Evolutionary conservation across 2,888 invertebrate species (phyloP), one percentile per base, ranked within the genome.

Genomic region (Eilema caniola): DNA sequence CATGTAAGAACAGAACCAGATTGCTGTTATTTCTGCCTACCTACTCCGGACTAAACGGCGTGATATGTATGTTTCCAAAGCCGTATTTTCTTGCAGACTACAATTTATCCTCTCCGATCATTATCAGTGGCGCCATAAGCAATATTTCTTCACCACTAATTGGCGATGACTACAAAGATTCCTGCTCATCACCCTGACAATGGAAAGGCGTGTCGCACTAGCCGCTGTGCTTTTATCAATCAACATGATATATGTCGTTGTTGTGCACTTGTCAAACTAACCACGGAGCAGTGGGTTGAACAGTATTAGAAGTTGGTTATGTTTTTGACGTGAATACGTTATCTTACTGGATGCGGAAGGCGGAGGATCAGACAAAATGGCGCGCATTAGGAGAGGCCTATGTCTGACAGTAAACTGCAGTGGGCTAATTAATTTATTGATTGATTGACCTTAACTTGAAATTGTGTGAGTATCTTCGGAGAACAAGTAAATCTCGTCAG

Each of bases 161-260:
- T 71, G 67, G 41, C 24, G 61, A 62, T 68, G 68, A 68, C 56
- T 37, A 11, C 53, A 68, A 37, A 56, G 47, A 65, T 64, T 68
- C 69, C 28, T 47, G 61, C 10, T 24, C 53, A 62, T 62, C 47
- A 67, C 31, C 14, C 25, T 41, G 69, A 69, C 69, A 72, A 69
- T 69, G 62, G 47, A 66, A 66, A 69, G 72, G 72, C 72, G 72
- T 57, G 68, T 37, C 68, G 12, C 41, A 3, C n/a, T 25, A 25
- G 47, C 47, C 47, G 69, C 28, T 62, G 31, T 16, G 59, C 62
- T 72, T 66, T 72, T 72, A 69, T 65, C 68, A 68, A 69, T 72
- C 62, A 72, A 31, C 11, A 16, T 66, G 68, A 72, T 72, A 23
- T 71, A 68, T 66, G 68, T 60, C 23, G 63, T 60, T 47, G 31